phyloP scores from a whole-genome alignment of 1,140 invertebrate genomes.

The Cyclina sinensis region DNA sequence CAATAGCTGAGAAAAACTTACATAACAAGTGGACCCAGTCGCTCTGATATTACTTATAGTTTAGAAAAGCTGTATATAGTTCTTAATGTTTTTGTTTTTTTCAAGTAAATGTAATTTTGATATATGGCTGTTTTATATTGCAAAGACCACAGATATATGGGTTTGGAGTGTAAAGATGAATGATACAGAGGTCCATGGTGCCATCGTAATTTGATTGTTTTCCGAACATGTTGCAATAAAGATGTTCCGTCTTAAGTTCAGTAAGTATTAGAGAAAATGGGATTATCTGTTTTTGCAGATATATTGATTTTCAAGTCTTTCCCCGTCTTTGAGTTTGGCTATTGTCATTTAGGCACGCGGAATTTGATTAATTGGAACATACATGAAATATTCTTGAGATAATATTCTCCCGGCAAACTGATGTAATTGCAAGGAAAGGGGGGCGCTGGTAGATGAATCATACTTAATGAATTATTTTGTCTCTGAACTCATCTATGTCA shows the following conservation, averaged over 20 bases:
- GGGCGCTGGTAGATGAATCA: slow-evolving; percentile 46
- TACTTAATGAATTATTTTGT: slow-evolving; percentile 64
- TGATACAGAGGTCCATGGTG: not conserved
- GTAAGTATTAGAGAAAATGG: slow-evolving; percentile 43
- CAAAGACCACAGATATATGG: not conserved
- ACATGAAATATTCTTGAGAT: slow-evolving; percentile 58
- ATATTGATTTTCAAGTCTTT: slow-evolving; percentile 64
- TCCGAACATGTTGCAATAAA: slow-evolving; percentile 34
- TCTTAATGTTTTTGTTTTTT: slow-evolving; percentile 55
- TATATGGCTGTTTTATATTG: slow-evolving; percentile 60
- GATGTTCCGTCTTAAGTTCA: slow-evolving; percentile 30
- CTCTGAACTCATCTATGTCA: slow-evolving; percentile 28
- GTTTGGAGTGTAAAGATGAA: slow-evolving; percentile 38
- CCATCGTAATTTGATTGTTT: slow-evolving; percentile 64
- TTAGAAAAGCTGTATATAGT: slow-evolving; percentile 25
- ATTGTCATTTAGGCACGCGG: slow-evolving; percentile 56
- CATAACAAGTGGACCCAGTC: slow-evolving; percentile 59
- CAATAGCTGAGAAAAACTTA: slow-evolving; percentile 65
- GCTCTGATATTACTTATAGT: slow-evolving; percentile 37
- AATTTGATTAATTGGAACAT: slow-evolving; percentile 65
- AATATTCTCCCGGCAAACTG: slow-evolving; percentile 48
- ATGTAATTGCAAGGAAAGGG: slow-evolving; percentile 43
- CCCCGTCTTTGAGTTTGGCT: slow-evolving; percentile 46
- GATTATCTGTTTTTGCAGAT: slow-evolving; percentile 61
- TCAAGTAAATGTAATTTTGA: slow-evolving; percentile 64